Base-by-base conservation (phyloP, 2,797 vertebrate genomes). In the Paguma larvata region DNA sequence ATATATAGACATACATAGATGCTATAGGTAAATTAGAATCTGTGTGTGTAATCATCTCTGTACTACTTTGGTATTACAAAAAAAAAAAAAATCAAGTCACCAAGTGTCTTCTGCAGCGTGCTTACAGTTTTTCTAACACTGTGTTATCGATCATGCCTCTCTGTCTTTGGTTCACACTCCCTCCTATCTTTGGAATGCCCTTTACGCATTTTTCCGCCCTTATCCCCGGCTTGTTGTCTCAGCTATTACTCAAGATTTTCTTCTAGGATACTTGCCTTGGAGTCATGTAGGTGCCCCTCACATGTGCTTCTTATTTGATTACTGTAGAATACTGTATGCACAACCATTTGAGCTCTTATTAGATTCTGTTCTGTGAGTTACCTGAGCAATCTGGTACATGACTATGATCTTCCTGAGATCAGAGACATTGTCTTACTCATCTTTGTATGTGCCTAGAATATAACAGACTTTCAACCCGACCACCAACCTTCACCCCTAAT, bases 321-420 rank as follows among this genome's bases (percentile, higher is more conserved):
- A 14, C 25, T 15, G 0, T 8, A 44, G 18, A 12, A 59, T 2
- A 2, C 77, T 85, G 1, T 56, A 38, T 53, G 2, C 48, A 4
- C 18, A 88, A n/a, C 3, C 32, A 38, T 73, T 73, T 62, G 53
- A 84, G 25, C 4, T 62, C 18, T 13, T 12, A 0, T 4, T 73
- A 67, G 41, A 56, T 46, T 93, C 21, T 25, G 0, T 30, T 83
- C 5, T 13, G 1, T 12, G 25, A 23, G 2, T 75, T 89, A 38
- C 19, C 23, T 88, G 62, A 46, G 8, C 16, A 82, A 4, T 38
- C n/a, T 56, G 34, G 18, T n/a, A 23, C 1, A 46, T 15, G 7
- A 14, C 70, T 67, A 0, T 46, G 25, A 41, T 48, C 18, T 78
- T 23, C n/a, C 21, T 46, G 14, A 63, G 38, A 10, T 70, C 27